Percentiles rank a stretch among this genome's conserved stretches.
Conservation (phyloP, 2,797 vertebrate genomes). For the Gallinago solitaria region DNA sequence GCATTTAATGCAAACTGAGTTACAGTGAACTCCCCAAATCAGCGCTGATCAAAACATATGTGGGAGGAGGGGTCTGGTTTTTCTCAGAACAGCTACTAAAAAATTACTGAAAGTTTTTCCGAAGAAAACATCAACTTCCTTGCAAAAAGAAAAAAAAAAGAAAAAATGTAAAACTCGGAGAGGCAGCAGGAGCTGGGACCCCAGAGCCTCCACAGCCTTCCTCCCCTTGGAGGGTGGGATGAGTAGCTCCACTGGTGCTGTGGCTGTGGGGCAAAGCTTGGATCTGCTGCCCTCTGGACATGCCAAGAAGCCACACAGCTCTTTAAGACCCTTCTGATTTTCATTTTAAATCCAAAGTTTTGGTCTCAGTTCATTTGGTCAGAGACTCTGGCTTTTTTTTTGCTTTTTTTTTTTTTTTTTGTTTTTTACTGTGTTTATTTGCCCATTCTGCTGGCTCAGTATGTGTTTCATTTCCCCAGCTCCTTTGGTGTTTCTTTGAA, state of each 20-base stretch:
- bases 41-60: background rate
- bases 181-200: background rate
- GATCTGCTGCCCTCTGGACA: background rate
- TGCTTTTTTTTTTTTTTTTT: background rate
- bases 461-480: conserved; percentile 31
- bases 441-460: background rate
- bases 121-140: background rate
- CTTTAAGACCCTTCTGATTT: background rate
- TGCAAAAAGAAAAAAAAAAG: background rate
- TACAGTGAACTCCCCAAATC: background rate
- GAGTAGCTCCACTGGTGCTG: background rate
- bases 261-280: background rate
- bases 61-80: accelerated
- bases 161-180: background rate
- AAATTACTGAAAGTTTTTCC: background rate
- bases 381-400: background rate
- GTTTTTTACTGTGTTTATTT: background rate
- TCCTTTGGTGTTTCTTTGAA: conserved; percentile 52
- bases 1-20: background rate
- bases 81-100: background rate
- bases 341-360: background rate
- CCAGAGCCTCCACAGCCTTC: background rate
- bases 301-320: background rate
- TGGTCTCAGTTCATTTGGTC: background rate
- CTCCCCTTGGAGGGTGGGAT: background rate